Evolutionary conservation across 2,888 invertebrate species (phyloP).

Genomic region (Hipparchia semele): DNA sequence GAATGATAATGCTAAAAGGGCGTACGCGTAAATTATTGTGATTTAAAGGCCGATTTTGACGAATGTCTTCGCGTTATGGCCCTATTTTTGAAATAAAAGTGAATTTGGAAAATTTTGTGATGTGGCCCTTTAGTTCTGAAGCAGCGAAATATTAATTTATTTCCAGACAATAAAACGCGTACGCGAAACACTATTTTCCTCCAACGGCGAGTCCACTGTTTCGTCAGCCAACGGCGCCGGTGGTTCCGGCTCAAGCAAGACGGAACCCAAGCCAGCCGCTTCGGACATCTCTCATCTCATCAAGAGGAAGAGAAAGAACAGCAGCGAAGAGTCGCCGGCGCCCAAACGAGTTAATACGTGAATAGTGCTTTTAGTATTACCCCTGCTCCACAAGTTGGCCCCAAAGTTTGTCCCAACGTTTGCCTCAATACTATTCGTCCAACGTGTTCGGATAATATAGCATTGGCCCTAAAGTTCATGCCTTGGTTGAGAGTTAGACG

Average conservation of each 20-base stretch:
- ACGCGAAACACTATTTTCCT: slow-evolving; percentile 61
- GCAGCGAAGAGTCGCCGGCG: slow-evolving; percentile 83
- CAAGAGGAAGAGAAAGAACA: slow-evolving; percentile 88
- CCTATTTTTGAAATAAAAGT: too few relatives aligned
- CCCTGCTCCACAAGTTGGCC: neutral
- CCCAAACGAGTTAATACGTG: slow-evolving; percentile 83
- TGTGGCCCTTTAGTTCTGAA: too few relatives aligned
- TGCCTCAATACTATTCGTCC: too few relatives aligned
- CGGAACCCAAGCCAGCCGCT: slow-evolving; percentile 84
- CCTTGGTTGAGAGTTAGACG: too few relatives aligned
- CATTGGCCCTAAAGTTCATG: too few relatives aligned
- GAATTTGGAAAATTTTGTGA: too few relatives aligned
- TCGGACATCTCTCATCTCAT: slow-evolving; percentile 93
- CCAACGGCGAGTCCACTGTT: slow-evolving; percentile 56
- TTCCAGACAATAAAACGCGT: slow-evolving; percentile 71
- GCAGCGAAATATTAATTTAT: neutral
- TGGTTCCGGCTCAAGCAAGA: slow-evolving; percentile 45
- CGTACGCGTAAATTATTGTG: too few relatives aligned
- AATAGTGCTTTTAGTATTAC: slow-evolving; percentile 38
- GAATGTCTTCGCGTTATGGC: too few relatives aligned
- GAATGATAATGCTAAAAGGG: too few relatives aligned
- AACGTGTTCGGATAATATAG: too few relatives aligned
- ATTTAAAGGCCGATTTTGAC: too few relatives aligned
- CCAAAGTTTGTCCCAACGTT: too few relatives aligned
- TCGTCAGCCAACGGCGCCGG: slow-evolving; percentile 20